These are phyloP conservation scores for Hypsopygia costalis DNA, from an alignment of 2,888 invertebrate species.

Conservation along the genomic window DNA sequence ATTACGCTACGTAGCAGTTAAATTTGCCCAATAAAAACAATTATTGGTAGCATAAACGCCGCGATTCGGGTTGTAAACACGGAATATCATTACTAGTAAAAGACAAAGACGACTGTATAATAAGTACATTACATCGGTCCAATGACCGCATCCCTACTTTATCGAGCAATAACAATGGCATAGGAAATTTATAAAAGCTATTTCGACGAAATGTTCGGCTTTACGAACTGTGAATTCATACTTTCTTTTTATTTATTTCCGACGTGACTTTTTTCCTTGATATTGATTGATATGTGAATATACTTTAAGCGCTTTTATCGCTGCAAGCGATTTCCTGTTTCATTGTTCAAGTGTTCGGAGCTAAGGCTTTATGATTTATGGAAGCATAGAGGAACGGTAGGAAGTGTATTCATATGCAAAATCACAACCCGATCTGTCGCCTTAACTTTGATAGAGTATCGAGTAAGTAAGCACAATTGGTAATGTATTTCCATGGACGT, in stretches of 20 bases:
- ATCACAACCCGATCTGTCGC: slow-evolving; percentile 7
- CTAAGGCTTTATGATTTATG: slow-evolving; percentile 10
- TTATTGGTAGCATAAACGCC: slow-evolving; percentile 48
- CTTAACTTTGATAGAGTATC: slow-evolving; percentile 7
- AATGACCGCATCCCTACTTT: slow-evolving; percentile 51
- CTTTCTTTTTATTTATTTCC: slow-evolving; percentile 22
- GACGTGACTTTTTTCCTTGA: slow-evolving; percentile 21
- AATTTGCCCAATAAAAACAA: slow-evolving; percentile 51
- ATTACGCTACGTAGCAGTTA: slow-evolving; percentile 32
- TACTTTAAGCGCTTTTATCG: background rate
- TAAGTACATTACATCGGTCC: slow-evolving; percentile 52
- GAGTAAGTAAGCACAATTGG: slow-evolving; percentile 8
- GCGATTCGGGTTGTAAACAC: slow-evolving; percentile 46
- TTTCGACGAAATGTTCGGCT: slow-evolving; percentile 41
- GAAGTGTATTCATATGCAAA: slow-evolving; percentile 11
- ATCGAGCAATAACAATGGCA: slow-evolving; percentile 45
- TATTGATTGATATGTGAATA: slow-evolving; percentile 5
- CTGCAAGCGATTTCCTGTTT: background rate
- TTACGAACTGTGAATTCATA: slow-evolving; percentile 53
- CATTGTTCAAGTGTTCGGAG: slow-evolving; percentile 1
- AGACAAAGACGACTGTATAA: slow-evolving; percentile 48
- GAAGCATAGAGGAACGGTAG: background rate
- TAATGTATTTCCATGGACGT: background rate
- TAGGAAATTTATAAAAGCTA: slow-evolving; percentile 53
- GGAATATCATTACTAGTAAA: slow-evolving; percentile 37